These are phyloP conservation scores for Eurypyga helias DNA, from an alignment of 2,113 vertebrate species.

Conservation along the genomic window DNA sequence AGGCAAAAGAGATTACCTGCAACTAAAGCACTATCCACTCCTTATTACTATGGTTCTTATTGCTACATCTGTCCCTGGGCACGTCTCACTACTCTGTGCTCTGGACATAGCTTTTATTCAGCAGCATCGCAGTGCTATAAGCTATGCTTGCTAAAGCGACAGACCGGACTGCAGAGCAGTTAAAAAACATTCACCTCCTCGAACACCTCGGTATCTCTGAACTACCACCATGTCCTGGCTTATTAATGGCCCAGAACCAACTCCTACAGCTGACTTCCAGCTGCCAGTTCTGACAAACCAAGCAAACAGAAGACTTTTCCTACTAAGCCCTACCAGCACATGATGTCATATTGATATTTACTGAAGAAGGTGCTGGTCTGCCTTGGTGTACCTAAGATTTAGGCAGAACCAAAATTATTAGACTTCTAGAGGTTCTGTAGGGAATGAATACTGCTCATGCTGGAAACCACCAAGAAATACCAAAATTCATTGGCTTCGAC, in stretches of 20 bases:
- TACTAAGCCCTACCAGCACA: not conserved
- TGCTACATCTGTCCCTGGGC: not conserved
- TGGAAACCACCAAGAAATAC: not conserved
- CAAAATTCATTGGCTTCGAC: not conserved
- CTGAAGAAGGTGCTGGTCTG: not conserved
- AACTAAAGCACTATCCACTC: not conserved
- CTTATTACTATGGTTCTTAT: not conserved
- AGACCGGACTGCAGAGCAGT: not conserved
- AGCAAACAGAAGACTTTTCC: not conserved
- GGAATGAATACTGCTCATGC: not conserved
- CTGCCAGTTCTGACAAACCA: not conserved
- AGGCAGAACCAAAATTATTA: not conserved
- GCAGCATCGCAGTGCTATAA: not conserved
- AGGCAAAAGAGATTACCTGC: not conserved
- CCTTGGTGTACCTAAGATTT: not conserved
- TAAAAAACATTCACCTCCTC: not conserved
- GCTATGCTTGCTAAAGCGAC: not conserved
- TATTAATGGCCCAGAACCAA: not conserved
- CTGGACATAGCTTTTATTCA: not conserved
- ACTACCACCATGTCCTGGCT: not conserved
- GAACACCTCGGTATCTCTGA: not conserved
- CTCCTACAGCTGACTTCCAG: not conserved
- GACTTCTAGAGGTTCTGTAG: not conserved
- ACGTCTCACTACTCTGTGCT: not conserved
- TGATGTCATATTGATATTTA: not conserved